These are phyloP conservation scores for Barbus barbus DNA, from an alignment of 2,113 vertebrate genomes.

Conservation along the genomic window DNA sequence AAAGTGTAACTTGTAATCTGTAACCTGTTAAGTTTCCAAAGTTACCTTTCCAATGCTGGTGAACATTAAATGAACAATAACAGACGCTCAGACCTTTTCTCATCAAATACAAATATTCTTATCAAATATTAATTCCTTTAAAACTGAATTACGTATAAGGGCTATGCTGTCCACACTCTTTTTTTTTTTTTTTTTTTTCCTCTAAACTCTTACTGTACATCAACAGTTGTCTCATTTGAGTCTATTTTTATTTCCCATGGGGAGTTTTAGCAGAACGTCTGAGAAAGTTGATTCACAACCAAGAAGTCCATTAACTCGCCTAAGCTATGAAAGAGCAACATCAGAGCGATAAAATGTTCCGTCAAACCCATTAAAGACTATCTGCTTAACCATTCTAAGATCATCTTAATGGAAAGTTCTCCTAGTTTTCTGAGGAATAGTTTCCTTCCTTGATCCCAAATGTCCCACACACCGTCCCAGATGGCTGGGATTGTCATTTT, in stretches of 20 bases:
- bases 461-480: conserved; percentile 23
- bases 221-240: too few relatives aligned
- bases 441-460: background rate
- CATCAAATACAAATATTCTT: background rate
- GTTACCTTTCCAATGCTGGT: too few relatives aligned
- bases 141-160: too few relatives aligned
- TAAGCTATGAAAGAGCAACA: background rate
- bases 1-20: too few relatives aligned
- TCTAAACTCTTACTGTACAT: too few relatives aligned
- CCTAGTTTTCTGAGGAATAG: background rate
- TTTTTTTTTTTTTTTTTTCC: too few relatives aligned
- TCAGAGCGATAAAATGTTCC: background rate
- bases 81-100: background rate
- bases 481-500: conserved; percentile 41
- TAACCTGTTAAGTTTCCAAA: too few relatives aligned
- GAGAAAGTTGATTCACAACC: background rate
- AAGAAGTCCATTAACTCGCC: background rate
- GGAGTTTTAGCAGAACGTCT: background rate
- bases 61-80: too few relatives aligned
- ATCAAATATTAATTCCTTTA: too few relatives aligned
- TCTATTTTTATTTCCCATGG: too few relatives aligned
- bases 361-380: background rate
- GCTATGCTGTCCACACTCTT: too few relatives aligned
- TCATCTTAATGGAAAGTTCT: conserved; percentile 13
- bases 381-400: conserved; percentile 7